Percentiles rank a stretch among this genome's conserved stretches.
phyloP scores from a whole-genome alignment of 2,888 invertebrate species.

The Drosophila rellima region DNA sequence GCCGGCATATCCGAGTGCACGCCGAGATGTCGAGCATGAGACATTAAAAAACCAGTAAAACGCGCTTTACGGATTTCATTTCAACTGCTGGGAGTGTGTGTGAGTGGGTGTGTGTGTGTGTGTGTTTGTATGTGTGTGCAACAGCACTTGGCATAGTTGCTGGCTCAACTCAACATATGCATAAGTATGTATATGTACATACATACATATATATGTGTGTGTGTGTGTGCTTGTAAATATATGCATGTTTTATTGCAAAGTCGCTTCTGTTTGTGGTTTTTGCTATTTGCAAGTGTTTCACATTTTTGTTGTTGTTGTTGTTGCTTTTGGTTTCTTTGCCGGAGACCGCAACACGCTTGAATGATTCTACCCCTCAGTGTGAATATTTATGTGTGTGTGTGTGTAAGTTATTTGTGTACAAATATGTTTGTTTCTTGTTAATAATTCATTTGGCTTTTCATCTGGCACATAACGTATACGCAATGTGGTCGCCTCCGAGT shows the following conservation, averaged over 20 bases:
- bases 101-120: slow-evolving; percentile 15
- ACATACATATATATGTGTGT: slow-evolving; percentile 35
- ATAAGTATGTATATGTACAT: slow-evolving; percentile 39
- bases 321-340: slow-evolving; percentile 43
- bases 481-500: slow-evolving; percentile 64
- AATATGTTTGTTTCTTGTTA: slow-evolving; percentile 76
- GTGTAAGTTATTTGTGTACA: slow-evolving; percentile 64
- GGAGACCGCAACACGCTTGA: slow-evolving; percentile 57
- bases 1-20: slow-evolving; percentile 55
- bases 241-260: slow-evolving; percentile 79
- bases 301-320: slow-evolving; percentile 24
- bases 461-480: slow-evolving; percentile 75
- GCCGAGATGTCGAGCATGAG: slow-evolving; percentile 58
- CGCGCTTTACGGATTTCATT: slow-evolving; percentile 81
- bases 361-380: slow-evolving; percentile 46
- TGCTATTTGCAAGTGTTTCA: slow-evolving; percentile 79
- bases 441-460: slow-evolving; percentile 80
- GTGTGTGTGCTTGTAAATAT: slow-evolving; percentile 63
- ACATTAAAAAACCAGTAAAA: slow-evolving; percentile 81
- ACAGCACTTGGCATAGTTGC: slow-evolving; percentile 70
- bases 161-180: slow-evolving; percentile 46
- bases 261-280: slow-evolving; percentile 75
- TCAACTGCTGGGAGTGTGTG: slow-evolving; percentile 39
- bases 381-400: slow-evolving; percentile 26
- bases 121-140: slow-evolving; percentile 30